Percentiles rank a stretch among this genome's conserved stretches.
Conservation (phyloP, 2,888 invertebrate genomes). For the Trichopoda pennipes region DNA sequence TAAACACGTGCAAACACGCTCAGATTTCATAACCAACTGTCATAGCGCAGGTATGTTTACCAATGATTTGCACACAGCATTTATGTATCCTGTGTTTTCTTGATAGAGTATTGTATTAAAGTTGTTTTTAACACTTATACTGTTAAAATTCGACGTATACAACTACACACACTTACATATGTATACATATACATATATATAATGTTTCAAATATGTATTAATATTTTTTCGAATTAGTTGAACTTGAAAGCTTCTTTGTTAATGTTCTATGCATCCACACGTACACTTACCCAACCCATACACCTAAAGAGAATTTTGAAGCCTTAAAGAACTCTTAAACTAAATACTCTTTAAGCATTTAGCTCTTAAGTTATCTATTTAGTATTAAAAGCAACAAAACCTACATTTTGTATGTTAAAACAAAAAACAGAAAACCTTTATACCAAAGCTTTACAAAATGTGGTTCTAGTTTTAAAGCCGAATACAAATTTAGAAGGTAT, state of each 20-base stretch:
- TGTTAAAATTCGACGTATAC: background rate
- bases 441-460: background rate
- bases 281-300: conserved; percentile 19
- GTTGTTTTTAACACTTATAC: conserved; percentile 58
- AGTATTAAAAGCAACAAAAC: background rate
- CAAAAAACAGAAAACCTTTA: background rate
- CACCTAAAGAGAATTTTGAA: conserved; percentile 21
- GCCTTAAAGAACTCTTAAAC: conserved; percentile 11
- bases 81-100: conserved; percentile 65
- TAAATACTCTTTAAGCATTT: background rate
- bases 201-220: background rate
- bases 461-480: background rate
- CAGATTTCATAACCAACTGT: conserved; percentile 79
- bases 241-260: conserved; percentile 63
- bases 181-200: conserved; percentile 15
- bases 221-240: conserved; percentile 60
- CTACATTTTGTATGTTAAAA: too few relatives aligned
- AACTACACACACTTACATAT: conserved; percentile 14
- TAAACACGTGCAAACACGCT: conserved; percentile 77
- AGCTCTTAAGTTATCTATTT: background rate
- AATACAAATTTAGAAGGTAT: too few relatives aligned
- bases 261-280: background rate
- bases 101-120: conserved; percentile 39
- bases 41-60: conserved; percentile 69
- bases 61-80: conserved; percentile 53